Base-by-base conservation (phyloP, 2,888 invertebrate genomes). In the Tetragonula carbonaria region DNA sequence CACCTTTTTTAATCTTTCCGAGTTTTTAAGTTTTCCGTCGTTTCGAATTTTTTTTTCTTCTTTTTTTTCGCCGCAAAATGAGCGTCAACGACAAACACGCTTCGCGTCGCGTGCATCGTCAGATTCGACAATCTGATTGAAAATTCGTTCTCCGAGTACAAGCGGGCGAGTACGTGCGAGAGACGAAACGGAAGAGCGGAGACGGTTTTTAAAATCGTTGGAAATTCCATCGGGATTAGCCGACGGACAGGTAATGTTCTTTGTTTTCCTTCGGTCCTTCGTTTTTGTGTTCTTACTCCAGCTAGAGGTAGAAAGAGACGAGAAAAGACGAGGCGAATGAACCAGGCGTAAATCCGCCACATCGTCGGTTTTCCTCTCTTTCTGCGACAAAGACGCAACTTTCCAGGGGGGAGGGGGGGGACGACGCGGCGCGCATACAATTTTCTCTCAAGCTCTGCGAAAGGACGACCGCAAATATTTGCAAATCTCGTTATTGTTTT, bases 401-500 rank as follows among this genome's bases (percentile, higher is more conserved):
- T 45, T 8, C 1, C 33, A 3, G 33, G 33, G 45, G 45, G 45
- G 8, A 45, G 8, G 8, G 8, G 2, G 45, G 45, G 45, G 8
- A 45, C 38, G 8, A 45, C 45, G 45, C 45, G 8, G 45, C 45
- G 8, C 1, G 8, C 8, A 45, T 45, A 8, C 38, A 38, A 38
- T 45, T 45, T 33, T 8, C 45, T 45, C 45, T 33, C 63, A 62
- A 38, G 6, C 62, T 72, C 14, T 13, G 33, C 75, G 50, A 84
- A 50, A 68, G 78, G 62, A 28, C 87, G 73, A 88, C 74, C 71
- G 70, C 88, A 90, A 92, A 92, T 92, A 93, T 92, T 93, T 93
- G 87, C 87, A 33, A 33, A 33, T 33, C 89, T 86, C 87, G 87
- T 91, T 92, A 92, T 92, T 93, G 90, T 91, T 92, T 92, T 90